Base-by-base conservation (phyloP, 2,888 invertebrate genomes). In the Mechanitis mazaeus region DNA sequence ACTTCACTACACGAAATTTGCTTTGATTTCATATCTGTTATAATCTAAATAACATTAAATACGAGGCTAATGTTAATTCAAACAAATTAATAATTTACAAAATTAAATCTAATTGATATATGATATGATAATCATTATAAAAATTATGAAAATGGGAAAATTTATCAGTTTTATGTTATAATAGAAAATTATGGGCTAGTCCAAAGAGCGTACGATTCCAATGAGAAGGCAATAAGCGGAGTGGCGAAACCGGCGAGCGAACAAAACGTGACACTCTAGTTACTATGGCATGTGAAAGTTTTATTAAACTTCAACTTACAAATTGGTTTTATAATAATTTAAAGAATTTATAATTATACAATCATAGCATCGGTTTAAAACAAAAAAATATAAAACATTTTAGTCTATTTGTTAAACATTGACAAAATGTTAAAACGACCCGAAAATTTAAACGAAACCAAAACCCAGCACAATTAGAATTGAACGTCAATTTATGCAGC, bases 201-300 rank as follows among this genome's bases (percentile, higher is more conserved):
- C 79, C 77, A 77, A 74, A 69, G 72, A 77, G 75, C 75, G 77
- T 79, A 77, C 73, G 76, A 74, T 75, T 74, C 74, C 75, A 73
- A 72, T 71, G 73, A 70, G 71, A 80, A 78, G 81, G 84, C 85
- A 84, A 84, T 83, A 78, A 83, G 75, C 80, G 75, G 80, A 82
- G 75, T 83, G 85, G 85, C 83, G 85, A 85, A 87, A 87, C 83
- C 80, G 72, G 79, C 84, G 83, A 84, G 20, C 20, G 20, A 20
- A 20, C 81, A 80, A 78, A 85, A 86, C 87, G 84, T 83, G 87
- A 87, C 83, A 85, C 83, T 80, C 81, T 84, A 87, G 83, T 85
- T 87, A 86, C 82, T 81, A 83, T 76, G 77, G 78, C 77, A 82
- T 77, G 83, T 79, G 86, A 85, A 86, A 85, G 84, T 85, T 80